A percentile compares a stretch with the other conserved stretches of the same genome.
Evolutionary conservation across 2,113 vertebrate species (phyloP).

Genomic region (Cepphus grylle): DNA sequence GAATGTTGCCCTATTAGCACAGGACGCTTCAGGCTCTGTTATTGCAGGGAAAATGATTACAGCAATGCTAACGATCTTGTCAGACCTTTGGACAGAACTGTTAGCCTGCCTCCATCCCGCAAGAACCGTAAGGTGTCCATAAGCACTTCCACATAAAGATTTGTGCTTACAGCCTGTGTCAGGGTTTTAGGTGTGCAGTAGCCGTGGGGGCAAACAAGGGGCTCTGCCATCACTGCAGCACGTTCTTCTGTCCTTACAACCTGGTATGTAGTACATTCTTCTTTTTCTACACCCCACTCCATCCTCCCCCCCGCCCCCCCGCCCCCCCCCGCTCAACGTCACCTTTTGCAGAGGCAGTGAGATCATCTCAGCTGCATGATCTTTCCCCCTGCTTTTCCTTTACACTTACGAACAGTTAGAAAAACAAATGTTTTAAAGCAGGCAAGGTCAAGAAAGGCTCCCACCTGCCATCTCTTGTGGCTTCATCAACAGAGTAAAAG

Average conservation of each 20-base stretch:
- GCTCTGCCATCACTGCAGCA: neutral
- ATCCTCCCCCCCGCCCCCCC: no score
- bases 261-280: no score
- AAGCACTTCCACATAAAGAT: neutral
- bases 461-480: accelerated
- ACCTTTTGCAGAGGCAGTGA: no score
- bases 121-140: neutral
- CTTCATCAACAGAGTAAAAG: neutral
- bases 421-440: neutral
- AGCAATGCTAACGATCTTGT: neutral
- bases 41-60: no score
- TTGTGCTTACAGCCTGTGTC: neutral
- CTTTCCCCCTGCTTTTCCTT: neutral
- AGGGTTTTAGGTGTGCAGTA: neutral
- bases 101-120: neutral
- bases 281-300: neutral
- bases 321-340: neutral
- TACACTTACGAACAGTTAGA: neutral
- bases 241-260: neutral
- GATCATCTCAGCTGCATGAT: neutral
- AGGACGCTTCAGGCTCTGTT: neutral
- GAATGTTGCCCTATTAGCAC: neutral
- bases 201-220: neutral
- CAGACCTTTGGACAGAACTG: neutral
- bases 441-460: neutral